A percentile compares a stretch with the other conserved stretches of the same genome.
These are phyloP conservation scores for Rhyacophila evoluta DNA, from an alignment of 2,888 invertebrate genomes.

Conservation along the genomic window DNA sequence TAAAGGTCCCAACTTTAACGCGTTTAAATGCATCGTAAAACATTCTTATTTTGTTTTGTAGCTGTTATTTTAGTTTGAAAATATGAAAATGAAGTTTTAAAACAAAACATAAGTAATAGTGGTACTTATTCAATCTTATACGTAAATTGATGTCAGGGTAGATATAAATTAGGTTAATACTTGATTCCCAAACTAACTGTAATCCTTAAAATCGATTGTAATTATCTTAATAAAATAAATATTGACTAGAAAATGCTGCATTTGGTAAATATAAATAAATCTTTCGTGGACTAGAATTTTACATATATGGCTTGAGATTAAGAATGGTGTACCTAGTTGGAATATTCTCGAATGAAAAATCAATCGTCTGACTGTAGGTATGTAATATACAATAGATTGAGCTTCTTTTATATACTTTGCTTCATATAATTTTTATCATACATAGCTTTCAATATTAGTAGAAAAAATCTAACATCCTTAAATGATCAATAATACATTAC, in stretches of 20 bases:
- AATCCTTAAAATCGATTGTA: conserved; percentile 29
- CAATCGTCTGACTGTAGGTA: not conserved
- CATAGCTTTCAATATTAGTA: too few relatives aligned
- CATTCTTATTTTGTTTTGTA: not conserved
- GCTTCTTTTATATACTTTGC: too few relatives aligned
- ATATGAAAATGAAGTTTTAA: not conserved
- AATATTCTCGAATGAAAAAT: not conserved
- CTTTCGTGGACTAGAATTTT: not conserved
- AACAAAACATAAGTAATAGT: conserved; percentile 28
- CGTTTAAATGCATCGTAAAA: too few relatives aligned
- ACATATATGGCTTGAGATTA: not conserved
- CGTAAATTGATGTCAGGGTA: conserved; percentile 92
- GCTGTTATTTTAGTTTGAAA: not conserved
- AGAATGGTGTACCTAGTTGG: not conserved
- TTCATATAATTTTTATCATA: too few relatives aligned
- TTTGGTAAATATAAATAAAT: conserved; percentile 4
- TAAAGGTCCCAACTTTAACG: too few relatives aligned
- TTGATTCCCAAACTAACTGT: conserved; percentile 29
- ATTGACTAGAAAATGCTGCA: conserved; percentile 13
- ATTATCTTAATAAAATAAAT: conserved; percentile 36
- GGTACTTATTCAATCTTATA: conserved; percentile 75
- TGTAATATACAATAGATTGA: too few relatives aligned
- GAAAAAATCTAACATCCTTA: too few relatives aligned
- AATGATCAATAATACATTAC: too few relatives aligned
- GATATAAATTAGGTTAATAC: conserved; percentile 59